These are phyloP conservation scores for Lycophotia porphyrea DNA, from an alignment of 2,888 invertebrate species.

Conservation along the genomic window DNA sequence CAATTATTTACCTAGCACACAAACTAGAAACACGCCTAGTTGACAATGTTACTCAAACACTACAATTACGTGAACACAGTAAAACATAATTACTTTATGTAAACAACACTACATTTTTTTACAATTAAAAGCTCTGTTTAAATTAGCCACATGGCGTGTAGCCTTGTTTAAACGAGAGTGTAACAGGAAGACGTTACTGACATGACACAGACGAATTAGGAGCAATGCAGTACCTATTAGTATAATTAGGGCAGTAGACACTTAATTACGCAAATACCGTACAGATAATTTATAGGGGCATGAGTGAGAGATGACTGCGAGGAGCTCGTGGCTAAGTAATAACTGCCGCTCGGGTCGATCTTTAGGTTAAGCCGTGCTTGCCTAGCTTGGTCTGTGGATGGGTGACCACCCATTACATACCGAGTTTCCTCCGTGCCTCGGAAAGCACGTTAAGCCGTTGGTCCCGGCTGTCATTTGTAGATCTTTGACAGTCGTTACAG, in stretches of 20 bases:
- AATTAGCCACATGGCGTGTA: conserved; percentile 27
- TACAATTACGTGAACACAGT: neutral
- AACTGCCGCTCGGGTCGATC: too few species aligned
- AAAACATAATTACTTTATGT: conserved; percentile 33
- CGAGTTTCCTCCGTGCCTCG: too few species aligned
- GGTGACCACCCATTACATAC: too few species aligned
- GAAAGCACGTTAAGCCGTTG: too few species aligned
- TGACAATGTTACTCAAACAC: conserved; percentile 26
- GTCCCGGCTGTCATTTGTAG: too few species aligned
- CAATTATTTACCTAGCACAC: neutral
- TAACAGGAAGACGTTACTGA: conserved; percentile 43
- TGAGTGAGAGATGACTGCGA: neutral
- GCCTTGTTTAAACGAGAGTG: conserved; percentile 27
- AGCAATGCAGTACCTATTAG: conserved; percentile 7
- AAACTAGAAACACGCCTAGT: neutral
- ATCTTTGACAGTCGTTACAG: too few species aligned
- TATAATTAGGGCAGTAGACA: conserved; percentile 7
- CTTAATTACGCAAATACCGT: conserved; percentile 10
- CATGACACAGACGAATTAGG: conserved; percentile 29
- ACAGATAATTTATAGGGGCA: neutral
- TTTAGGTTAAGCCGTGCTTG: too few species aligned
- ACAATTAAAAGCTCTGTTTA: conserved; percentile 40
- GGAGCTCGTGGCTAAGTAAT: too few species aligned
- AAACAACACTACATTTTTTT: conserved; percentile 35
- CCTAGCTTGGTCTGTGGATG: too few species aligned